A percentile compares a stretch with the other conserved stretches of the same genome.
These are phyloP conservation scores for Sitta europaea DNA, from an alignment of 2,113 vertebrate genomes.

Conservation along the genomic window DNA sequence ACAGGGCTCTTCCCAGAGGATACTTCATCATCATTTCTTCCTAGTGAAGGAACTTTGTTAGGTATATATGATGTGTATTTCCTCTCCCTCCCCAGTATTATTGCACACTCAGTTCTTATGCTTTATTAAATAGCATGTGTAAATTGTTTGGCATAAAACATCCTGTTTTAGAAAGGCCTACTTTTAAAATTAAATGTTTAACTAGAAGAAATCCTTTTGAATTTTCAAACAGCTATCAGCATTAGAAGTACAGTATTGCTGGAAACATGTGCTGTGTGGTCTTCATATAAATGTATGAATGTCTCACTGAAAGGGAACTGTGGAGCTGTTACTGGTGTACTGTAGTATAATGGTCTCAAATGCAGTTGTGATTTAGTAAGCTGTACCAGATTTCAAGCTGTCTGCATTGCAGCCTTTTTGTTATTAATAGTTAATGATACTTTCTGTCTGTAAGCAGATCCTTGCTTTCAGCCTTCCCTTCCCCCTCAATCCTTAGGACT, in stretches of 20 bases:
- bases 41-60: neutral
- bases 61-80: neutral
- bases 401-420: conserved; percentile 63
- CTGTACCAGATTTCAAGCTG: conserved; percentile 54
- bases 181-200: neutral
- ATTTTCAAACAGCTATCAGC: neutral
- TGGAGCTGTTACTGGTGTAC: neutral
- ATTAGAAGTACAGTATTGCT: neutral
- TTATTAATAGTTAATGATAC: conserved; percentile 66
- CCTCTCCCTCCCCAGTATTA: neutral
- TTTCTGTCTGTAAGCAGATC: conserved; percentile 38
- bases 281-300: neutral
- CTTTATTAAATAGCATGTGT: neutral
- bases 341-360: neutral
- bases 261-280: neutral
- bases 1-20: neutral
- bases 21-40: neutral
- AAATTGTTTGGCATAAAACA: neutral
- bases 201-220: neutral
- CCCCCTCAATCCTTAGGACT: neutral
- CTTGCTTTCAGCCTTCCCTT: neutral
- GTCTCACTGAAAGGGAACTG: neutral
- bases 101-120: neutral
- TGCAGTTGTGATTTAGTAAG: conserved; percentile 52
- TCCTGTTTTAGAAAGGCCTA: neutral